phyloP scores from a whole-genome alignment of 1,140 invertebrate genomes.

The Macrobrachium rosenbergii region DNA sequence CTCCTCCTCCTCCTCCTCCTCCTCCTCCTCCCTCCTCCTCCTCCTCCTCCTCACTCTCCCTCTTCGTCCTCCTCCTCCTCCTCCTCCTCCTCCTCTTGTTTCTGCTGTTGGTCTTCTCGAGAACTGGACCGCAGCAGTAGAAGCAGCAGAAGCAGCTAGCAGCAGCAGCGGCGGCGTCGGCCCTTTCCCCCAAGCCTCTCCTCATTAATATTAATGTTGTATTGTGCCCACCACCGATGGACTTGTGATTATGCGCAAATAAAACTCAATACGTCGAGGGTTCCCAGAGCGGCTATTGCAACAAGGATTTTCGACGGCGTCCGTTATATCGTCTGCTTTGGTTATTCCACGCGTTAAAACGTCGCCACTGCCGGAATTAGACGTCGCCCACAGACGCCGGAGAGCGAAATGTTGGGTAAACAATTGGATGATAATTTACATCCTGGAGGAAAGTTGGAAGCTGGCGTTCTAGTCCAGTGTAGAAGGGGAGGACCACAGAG shows the following conservation, averaged over 20 bases:
- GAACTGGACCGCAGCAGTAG: not conserved
- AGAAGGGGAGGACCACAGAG: conserved; percentile 52
- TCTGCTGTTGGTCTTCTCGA: not conserved
- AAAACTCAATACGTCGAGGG: conserved; percentile 59
- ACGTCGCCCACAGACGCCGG: conserved; percentile 26
- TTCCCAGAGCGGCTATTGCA: conserved; percentile 63
- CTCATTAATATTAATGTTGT: conserved; percentile 64
- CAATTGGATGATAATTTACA: conserved; percentile 62
- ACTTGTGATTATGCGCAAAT: conserved; percentile 63
- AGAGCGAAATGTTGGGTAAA: conserved; percentile 59
- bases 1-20: not conserved
- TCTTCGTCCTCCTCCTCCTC: not conserved
- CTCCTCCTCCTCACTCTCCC: not conserved
- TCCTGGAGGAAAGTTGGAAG: conserved; percentile 60
- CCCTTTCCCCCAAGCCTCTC: conserved; percentile 56
- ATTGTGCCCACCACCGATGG: conserved; percentile 62
- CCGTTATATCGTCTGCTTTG: conserved; percentile 32
- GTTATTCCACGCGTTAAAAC: conserved; percentile 38
- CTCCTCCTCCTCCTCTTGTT: not conserved
- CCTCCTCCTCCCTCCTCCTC: not conserved
- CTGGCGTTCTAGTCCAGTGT: conserved; percentile 60
- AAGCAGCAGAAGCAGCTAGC: too few species aligned
- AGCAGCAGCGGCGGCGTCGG: conserved; percentile 32
- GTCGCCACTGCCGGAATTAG: conserved; percentile 4
- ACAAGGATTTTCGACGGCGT: conserved; percentile 51